These are phyloP conservation scores for Zaprionus ornatus DNA, from an alignment of 1,140 invertebrate genomes.

Conservation along the genomic window DNA sequence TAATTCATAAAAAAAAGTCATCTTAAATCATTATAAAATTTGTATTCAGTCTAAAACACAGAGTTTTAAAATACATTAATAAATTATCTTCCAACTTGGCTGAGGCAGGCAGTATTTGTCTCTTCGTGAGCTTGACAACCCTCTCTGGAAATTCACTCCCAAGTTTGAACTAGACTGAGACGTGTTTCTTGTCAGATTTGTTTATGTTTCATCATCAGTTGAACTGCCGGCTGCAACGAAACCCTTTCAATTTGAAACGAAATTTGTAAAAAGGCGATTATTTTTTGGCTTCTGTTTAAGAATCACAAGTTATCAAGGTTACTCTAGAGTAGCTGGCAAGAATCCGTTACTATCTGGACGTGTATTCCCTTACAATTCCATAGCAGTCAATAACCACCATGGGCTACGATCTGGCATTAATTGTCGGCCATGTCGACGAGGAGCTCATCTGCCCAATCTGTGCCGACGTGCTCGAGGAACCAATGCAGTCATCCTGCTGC, in stretches of 20 bases:
- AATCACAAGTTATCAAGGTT: constrained; percentile 21
- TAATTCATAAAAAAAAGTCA: no score
- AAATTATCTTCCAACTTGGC: no score
- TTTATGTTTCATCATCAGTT: constrained; percentile 13
- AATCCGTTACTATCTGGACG: not conserved
- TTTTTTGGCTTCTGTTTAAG: constrained; percentile 37
- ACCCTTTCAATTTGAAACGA: constrained; percentile 50
- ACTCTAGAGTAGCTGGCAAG: not conserved
- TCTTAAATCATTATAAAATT: no score
- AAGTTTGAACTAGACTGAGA: not conserved
- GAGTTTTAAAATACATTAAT: no score
- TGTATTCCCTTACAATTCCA: not conserved
- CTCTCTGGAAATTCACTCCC: no score
- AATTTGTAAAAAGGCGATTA: constrained; percentile 48
- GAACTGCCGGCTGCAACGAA: constrained; percentile 13
- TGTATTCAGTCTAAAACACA: no score
- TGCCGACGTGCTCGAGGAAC: constrained; percentile 61
- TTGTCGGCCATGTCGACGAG: constrained; percentile 63
- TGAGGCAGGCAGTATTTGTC: no score
- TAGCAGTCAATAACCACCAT: constrained; percentile 24
- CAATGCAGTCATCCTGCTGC: constrained; percentile 56
- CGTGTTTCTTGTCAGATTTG: constrained; percentile 7
- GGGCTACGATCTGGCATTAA: constrained; percentile 57
- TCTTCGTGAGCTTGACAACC: no score
- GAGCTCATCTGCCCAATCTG: constrained; percentile 67